Conservation (phyloP, 2,888 invertebrate species). For the Orthosia cruda region DNA sequence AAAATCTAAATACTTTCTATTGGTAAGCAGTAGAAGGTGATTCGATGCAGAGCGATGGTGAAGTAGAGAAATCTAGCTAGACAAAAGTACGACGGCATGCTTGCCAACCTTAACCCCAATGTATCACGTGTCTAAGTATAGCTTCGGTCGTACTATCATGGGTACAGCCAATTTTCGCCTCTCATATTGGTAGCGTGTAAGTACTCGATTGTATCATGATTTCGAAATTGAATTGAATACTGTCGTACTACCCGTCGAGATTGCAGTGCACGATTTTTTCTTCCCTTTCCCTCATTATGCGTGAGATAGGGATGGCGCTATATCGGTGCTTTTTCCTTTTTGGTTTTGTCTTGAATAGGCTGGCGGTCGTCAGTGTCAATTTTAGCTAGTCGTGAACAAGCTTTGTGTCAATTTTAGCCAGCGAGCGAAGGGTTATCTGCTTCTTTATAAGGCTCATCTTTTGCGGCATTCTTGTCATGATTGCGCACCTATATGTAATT, state of each 20-base stretch:
- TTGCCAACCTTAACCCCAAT: slow-evolving; percentile 58
- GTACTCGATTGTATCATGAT: slow-evolving; percentile 85
- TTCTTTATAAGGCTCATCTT: slow-evolving; percentile 77
- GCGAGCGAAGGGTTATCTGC: slow-evolving; percentile 71
- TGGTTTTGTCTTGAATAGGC: slow-evolving; percentile 46
- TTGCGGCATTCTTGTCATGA: slow-evolving; percentile 83
- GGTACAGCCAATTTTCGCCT: slow-evolving; percentile 87
- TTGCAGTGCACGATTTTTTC: slow-evolving; percentile 55
- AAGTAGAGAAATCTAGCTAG: neutral
- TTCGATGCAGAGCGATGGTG: neutral
- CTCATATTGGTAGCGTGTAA: slow-evolving; percentile 89
- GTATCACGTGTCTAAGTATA: slow-evolving; percentile 80
- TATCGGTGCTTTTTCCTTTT: slow-evolving; percentile 54
- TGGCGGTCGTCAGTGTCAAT: slow-evolving; percentile 80
- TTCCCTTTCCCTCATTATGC: slow-evolving; percentile 64
- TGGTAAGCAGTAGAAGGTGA: neutral
- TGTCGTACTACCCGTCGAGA: slow-evolving; percentile 74
- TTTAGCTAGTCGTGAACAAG: slow-evolving; percentile 76
- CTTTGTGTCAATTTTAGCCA: slow-evolving; percentile 84
- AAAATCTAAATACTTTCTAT: neutral
- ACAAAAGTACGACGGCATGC: neutral
- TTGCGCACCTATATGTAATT: slow-evolving; percentile 82
- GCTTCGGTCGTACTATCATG: slow-evolving; percentile 80
- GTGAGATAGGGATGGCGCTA: slow-evolving; percentile 61
- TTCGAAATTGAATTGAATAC: slow-evolving; percentile 89